Conservation (phyloP, 2,797 vertebrate genomes). For the Cirrhinus molitorella region DNA sequence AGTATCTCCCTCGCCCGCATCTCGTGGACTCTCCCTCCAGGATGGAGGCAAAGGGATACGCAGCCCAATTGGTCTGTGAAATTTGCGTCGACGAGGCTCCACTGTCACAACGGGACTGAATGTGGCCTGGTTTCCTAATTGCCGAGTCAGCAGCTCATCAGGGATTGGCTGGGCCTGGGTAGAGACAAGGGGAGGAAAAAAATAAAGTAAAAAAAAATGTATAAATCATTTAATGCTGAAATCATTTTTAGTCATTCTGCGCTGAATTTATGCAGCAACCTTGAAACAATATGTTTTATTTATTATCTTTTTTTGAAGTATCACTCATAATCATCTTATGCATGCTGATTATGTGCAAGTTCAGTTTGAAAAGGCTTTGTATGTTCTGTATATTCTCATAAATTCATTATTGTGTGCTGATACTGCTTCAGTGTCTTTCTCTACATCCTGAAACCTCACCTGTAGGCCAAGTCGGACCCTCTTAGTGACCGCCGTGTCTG, state of each 20-base stretch:
- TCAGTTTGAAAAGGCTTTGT: background rate
- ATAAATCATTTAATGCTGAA: background rate
- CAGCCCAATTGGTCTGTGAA: constrained; percentile 95
- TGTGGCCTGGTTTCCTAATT: constrained; percentile 97
- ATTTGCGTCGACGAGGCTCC: constrained; percentile 94
- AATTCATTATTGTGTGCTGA: background rate
- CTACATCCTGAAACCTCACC: constrained; percentile 75
- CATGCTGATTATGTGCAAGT: background rate
- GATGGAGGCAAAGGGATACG: constrained; percentile 94
- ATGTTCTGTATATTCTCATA: too few species aligned
- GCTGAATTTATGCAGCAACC: background rate
- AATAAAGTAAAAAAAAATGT: constrained; percentile 18
- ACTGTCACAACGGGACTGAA: constrained; percentile 99
- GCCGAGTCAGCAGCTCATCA: constrained; percentile 92
- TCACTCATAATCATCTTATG: background rate
- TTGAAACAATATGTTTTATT: background rate
- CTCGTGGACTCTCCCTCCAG: constrained; percentile 92
- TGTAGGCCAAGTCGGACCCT: constrained; percentile 93
- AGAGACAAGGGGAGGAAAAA: constrained; percentile 2
- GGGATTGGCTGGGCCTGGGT: constrained; percentile 95
- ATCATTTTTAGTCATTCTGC: background rate
- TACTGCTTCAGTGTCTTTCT: background rate
- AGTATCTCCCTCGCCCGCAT: constrained; percentile 94
- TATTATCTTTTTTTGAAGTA: background rate
- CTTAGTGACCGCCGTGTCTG: constrained; percentile 93